Conservation (phyloP, 2,113 vertebrate genomes). For the Papio anubis region DNA sequence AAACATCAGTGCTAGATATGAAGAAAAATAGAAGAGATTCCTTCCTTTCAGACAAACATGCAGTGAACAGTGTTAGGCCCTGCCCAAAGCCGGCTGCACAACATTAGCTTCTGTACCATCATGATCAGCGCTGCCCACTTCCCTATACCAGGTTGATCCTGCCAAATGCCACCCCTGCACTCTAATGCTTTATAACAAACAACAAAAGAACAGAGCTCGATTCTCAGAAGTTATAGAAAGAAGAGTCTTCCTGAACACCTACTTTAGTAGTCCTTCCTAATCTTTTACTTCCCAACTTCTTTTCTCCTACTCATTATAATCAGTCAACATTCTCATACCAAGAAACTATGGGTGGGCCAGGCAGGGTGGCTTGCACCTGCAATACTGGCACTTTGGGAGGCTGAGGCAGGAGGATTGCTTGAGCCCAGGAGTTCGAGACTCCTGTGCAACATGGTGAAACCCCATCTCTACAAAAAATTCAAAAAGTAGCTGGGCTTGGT, state of each 20-base stretch:
- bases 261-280: neutral
- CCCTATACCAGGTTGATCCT: neutral
- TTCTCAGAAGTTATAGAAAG: neutral
- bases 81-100: neutral
- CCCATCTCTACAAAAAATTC: too few relatives aligned
- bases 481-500: too few relatives aligned
- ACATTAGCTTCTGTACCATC: neutral
- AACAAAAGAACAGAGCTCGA: neutral
- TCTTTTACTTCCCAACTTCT: neutral
- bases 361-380: too few relatives aligned
- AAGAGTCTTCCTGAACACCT: neutral
- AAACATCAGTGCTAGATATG: neutral
- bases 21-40: neutral
- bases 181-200: neutral
- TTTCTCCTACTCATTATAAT: neutral
- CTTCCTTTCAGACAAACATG: neutral
- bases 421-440: too few relatives aligned
- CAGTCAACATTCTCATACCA: neutral
- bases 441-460: too few relatives aligned
- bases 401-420: too few relatives aligned
- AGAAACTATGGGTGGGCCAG: neutral
- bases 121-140: neutral
- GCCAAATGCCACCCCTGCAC: neutral
- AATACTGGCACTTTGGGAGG: too few relatives aligned
- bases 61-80: neutral